A percentile compares a stretch with the other conserved stretches of the same genome.
Conservation (phyloP, 1,140 invertebrate species). For the Drosophila aff. region DNA sequence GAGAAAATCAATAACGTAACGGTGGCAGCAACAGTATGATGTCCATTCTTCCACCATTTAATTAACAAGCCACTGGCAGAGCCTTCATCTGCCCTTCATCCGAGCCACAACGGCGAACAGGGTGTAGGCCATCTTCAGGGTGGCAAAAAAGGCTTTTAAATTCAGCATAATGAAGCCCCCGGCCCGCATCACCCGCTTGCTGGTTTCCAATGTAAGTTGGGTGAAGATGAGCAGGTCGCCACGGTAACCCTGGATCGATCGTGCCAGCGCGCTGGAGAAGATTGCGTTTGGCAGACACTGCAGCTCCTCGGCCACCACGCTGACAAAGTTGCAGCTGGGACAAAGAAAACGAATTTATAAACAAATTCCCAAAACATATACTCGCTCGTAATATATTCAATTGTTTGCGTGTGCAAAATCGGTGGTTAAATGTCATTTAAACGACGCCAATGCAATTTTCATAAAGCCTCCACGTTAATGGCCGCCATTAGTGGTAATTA, state of each 20-base stretch:
- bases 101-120: constrained; percentile 61
- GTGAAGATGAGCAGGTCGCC: constrained; percentile 51
- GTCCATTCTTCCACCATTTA: constrained; percentile 29
- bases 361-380: too few relatives aligned
- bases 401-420: constrained; percentile 19
- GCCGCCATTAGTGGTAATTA: constrained; percentile 58
- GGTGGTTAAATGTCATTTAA: constrained; percentile 63
- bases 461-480: constrained; percentile 55
- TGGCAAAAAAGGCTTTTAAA: constrained; percentile 66
- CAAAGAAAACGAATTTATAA: too few relatives aligned
- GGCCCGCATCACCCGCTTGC: constrained; percentile 41
- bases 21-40: neutral
- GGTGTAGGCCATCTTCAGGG: constrained; percentile 73
- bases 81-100: constrained; percentile 26
- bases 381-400: neutral
- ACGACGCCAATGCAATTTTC: constrained; percentile 60
- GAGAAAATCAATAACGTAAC: constrained; percentile 49
- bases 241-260: constrained; percentile 25
- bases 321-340: constrained; percentile 73
- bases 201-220: constrained; percentile 41
- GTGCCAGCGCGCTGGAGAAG: constrained; percentile 69
- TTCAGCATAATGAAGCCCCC: constrained; percentile 62
- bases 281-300: constrained; percentile 54
- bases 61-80: constrained; percentile 41
- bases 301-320: constrained; percentile 52